Conservation (phyloP, 92 coral and sea anemone genomes). For the Phenganax subtilis region DNA sequence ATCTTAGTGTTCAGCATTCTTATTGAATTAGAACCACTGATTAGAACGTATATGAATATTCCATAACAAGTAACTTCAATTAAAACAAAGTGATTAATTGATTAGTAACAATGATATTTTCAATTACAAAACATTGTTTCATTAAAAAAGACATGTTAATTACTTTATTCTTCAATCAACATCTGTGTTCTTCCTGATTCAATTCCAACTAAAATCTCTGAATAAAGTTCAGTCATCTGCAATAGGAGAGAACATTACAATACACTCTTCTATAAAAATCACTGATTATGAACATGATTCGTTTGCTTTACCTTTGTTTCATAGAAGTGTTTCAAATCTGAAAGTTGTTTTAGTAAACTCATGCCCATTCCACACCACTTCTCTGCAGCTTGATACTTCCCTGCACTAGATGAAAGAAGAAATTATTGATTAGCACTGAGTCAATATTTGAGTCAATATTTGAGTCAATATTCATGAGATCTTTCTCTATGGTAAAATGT, state of each 20-base stretch:
- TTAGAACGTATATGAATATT: not conserved
- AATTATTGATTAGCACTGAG: not conserved
- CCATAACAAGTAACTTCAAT: not conserved
- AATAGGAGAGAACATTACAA: not conserved
- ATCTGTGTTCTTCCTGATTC: conserved; percentile 49
- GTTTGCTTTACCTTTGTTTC: conserved; percentile 67
- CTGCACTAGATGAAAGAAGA: conserved; percentile 51
- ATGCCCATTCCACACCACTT: conserved; percentile 97
- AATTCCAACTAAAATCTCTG: conserved; percentile 75
- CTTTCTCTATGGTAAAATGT: not conserved
- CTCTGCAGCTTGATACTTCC: conserved; percentile 76
- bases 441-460: too few relatives aligned
- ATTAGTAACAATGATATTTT: too few relatives aligned
- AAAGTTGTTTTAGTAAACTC: conserved; percentile 71
- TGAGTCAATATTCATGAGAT: not conserved
- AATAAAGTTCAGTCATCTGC: conserved; percentile 88
- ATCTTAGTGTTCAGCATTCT: not conserved
- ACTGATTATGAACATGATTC: not conserved
- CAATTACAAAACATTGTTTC: not conserved
- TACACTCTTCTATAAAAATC: not conserved
- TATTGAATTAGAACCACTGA: too few relatives aligned
- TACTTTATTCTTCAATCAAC: conserved; percentile 49
- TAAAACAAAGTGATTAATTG: not conserved
- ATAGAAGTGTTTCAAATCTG: conserved; percentile 73
- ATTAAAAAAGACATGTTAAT: not conserved